Evolutionary conservation across 2,797 vertebrate species (phyloP).

Genomic region (Heteromormyrus szaboi): DNA sequence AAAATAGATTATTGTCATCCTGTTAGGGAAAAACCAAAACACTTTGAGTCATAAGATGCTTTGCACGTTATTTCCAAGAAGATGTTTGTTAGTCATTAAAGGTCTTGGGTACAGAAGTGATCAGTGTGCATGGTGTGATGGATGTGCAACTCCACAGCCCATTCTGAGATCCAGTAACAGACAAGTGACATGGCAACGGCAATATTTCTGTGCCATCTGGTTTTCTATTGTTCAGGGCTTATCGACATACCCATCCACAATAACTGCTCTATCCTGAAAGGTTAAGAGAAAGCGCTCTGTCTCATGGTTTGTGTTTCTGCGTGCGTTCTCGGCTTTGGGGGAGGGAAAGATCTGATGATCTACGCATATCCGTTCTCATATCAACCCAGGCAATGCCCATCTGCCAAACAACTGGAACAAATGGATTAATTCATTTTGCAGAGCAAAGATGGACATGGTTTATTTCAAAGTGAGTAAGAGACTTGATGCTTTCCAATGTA

Average conservation of each 20-base stretch:
- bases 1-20: not conserved
- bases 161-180: not conserved
- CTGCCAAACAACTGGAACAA: not conserved
- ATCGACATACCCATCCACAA: not conserved
- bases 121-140: not conserved
- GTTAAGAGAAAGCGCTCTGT: not conserved
- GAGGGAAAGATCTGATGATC: not conserved
- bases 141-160: not conserved
- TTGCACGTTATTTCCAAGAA: not conserved
- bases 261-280: not conserved
- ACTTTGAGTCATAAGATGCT: not conserved
- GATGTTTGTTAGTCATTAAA: not conserved
- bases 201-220: not conserved
- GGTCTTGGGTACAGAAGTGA: not conserved
- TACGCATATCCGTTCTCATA: not conserved
- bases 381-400: not conserved
- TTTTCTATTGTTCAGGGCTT: not conserved
- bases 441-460: constrained; percentile 13
- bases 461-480: not conserved
- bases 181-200: no score
- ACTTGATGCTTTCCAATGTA: not conserved
- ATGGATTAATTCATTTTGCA: constrained; percentile 26
- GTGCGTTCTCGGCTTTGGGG: not conserved
- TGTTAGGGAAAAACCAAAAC: not conserved
- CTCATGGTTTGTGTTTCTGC: not conserved